phyloP scores from a whole-genome alignment of 2,888 invertebrate genomes.

The Ectobius pallidus region DNA sequence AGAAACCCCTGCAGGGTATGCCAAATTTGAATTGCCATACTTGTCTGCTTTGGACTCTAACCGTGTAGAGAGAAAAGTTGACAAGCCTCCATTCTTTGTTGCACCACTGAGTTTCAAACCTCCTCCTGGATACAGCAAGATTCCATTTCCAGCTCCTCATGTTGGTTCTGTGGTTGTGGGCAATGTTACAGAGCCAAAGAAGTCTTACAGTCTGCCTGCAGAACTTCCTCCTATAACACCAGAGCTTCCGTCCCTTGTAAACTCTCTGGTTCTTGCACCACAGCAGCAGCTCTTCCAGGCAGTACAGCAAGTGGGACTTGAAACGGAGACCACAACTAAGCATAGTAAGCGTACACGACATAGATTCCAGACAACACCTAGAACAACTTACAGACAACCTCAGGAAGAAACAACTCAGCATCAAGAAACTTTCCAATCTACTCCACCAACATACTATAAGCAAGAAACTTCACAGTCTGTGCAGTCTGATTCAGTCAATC shows the following conservation, averaged over 20 bases:
- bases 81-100: constrained; percentile 81
- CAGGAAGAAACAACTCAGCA: too few species aligned
- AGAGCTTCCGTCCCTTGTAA: constrained; percentile 65
- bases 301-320: background rate
- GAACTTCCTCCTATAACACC: constrained; percentile 64
- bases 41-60: constrained; percentile 73
- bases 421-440: too few species aligned
- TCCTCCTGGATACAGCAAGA: constrained; percentile 84
- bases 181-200: constrained; percentile 54
- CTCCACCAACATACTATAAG: too few species aligned
- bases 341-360: background rate
- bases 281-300: background rate
- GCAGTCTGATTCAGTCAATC: too few species aligned
- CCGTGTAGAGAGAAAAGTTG: constrained; percentile 72
- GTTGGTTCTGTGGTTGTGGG: constrained; percentile 81
- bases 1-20: constrained; percentile 71
- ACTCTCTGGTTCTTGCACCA: constrained; percentile 55
- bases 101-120: constrained; percentile 84
- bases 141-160: constrained; percentile 84
- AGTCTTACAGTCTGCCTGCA: constrained; percentile 58
- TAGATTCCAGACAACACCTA: too few species aligned
- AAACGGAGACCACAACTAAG: background rate
- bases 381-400: too few species aligned
- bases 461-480: too few species aligned
- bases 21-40: constrained; percentile 83